These are phyloP conservation scores for Drosophila quasianomalipes DNA, from an alignment of 2,888 invertebrate species.

Conservation along the genomic window DNA sequence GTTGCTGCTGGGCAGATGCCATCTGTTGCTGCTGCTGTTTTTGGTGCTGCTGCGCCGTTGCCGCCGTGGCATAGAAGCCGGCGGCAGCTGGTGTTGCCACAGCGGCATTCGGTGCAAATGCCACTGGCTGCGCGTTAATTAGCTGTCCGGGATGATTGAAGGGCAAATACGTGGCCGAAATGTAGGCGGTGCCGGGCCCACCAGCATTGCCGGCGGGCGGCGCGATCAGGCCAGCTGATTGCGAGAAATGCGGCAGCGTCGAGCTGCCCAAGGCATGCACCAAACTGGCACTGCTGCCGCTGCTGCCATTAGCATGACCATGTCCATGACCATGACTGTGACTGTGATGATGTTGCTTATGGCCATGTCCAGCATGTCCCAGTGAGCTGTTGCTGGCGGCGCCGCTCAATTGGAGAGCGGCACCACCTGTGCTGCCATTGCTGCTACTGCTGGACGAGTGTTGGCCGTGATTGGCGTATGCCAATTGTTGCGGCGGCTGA, in stretches of 20 bases:
- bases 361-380: conserved; percentile 51
- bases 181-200: conserved; percentile 31
- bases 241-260: conserved; percentile 53
- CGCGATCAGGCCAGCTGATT: conserved; percentile 73
- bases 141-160: conserved; percentile 46
- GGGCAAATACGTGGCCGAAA: conserved; percentile 55
- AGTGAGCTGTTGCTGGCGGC: conserved; percentile 69
- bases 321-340: conserved; percentile 34
- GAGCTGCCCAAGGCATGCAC: conserved; percentile 55
- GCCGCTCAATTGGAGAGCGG: conserved; percentile 69
- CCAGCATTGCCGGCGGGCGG: conserved; percentile 31
- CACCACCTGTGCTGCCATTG: conserved; percentile 68
- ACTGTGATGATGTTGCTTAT: conserved; percentile 41
- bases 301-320: conserved; percentile 47
- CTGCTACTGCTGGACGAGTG: conserved; percentile 63
- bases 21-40: conserved; percentile 55
- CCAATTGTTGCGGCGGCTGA: conserved; percentile 42
- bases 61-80: conserved; percentile 40
- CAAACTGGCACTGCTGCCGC: conserved; percentile 53
- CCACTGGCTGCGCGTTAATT: conserved; percentile 48
- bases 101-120: conserved; percentile 54
- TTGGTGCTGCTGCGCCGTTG: conserved; percentile 25
- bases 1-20: conserved; percentile 40
- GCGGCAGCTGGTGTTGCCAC: conserved; percentile 30
- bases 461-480: conserved; percentile 42